Percentiles rank a stretch among this genome's conserved stretches.
Evolutionary conservation across 2,888 invertebrate species (phyloP).

Genomic region (Adela reaumurella): DNA sequence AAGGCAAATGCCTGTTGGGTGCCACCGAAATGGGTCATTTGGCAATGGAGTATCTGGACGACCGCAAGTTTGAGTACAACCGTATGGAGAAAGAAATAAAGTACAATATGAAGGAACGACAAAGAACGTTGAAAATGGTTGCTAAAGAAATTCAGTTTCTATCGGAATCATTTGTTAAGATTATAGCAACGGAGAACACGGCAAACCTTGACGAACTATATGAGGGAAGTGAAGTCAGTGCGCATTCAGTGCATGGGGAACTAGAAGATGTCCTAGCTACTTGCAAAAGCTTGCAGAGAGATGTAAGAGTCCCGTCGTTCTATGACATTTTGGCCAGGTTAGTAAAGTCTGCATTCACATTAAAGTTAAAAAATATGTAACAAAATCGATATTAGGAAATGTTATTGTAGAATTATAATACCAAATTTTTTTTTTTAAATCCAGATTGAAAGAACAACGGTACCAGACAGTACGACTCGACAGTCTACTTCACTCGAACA

Average conservation of each 20-base stretch:
- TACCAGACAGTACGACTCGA: slow-evolving; percentile 46
- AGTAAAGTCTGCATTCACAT: too few species aligned
- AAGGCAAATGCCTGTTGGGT: slow-evolving; percentile 60
- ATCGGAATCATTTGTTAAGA: slow-evolving; percentile 38
- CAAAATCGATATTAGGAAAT: too few species aligned
- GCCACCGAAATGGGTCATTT: slow-evolving; percentile 65
- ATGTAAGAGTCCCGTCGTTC: slow-evolving; percentile 38
- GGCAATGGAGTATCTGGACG: slow-evolving; percentile 63
- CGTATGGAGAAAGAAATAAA: slow-evolving; percentile 58
- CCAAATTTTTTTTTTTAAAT: too few species aligned
- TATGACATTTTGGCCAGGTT: slow-evolving; percentile 37
- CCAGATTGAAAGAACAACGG: slow-evolving; percentile 50
- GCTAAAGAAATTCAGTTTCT: slow-evolving; percentile 40
- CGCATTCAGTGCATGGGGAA: slow-evolving; percentile 44
- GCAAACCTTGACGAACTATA: slow-evolving; percentile 46
- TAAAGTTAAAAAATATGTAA: too few species aligned
- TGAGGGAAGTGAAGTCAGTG: slow-evolving; percentile 34
- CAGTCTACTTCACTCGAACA: slow-evolving; percentile 37
- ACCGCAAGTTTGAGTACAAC: slow-evolving; percentile 58
- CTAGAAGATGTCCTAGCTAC: slow-evolving; percentile 42
- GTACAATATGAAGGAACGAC: slow-evolving; percentile 60
- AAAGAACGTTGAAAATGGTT: slow-evolving; percentile 51
- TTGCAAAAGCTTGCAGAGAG: slow-evolving; percentile 38
- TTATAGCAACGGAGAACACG: slow-evolving; percentile 48
- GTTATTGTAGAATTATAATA: too few species aligned